phyloP scores from a whole-genome alignment of 2,113 vertebrate genomes.

The Nothocercus julius region DNA sequence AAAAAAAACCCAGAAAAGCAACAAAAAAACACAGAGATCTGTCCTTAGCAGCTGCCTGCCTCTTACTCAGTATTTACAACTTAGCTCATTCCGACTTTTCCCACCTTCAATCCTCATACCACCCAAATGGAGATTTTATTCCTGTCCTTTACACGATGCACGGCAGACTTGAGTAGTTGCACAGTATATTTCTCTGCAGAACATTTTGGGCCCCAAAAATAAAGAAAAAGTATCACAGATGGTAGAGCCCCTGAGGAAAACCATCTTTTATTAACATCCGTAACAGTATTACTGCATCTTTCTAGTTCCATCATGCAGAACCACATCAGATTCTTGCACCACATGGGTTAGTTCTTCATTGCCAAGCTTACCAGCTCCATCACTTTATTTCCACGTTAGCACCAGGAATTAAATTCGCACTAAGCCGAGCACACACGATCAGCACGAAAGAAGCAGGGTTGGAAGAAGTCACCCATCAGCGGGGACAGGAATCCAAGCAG shows the following conservation, averaged over 20 bases:
- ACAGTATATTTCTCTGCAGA: not conserved
- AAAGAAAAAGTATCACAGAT: not conserved
- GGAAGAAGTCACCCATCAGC: not conserved
- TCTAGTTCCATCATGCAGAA: not conserved
- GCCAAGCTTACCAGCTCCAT: not conserved
- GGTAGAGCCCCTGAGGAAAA: not conserved
- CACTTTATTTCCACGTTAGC: not conserved
- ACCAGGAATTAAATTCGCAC: not conserved
- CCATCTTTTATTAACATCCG: not conserved
- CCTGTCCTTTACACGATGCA: not conserved
- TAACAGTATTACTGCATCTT: not conserved
- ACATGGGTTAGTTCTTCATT: no score
- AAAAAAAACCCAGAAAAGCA: not conserved
- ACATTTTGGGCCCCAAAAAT: not conserved
- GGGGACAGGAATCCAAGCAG: not conserved
- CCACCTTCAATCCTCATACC: not conserved
- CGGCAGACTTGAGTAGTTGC: not conserved
- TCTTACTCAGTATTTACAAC: not conserved
- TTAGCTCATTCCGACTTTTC: not conserved
- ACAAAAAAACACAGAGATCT: not conserved
- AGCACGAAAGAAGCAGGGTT: not conserved
- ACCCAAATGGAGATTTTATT: not conserved
- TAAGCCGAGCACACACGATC: rapidly evolving
- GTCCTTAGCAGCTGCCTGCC: not conserved
- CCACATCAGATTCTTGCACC: not conserved